Evolutionary conservation across 2,888 invertebrate genomes (phyloP).

Genomic region (Sinotaia quadrata): DNA sequence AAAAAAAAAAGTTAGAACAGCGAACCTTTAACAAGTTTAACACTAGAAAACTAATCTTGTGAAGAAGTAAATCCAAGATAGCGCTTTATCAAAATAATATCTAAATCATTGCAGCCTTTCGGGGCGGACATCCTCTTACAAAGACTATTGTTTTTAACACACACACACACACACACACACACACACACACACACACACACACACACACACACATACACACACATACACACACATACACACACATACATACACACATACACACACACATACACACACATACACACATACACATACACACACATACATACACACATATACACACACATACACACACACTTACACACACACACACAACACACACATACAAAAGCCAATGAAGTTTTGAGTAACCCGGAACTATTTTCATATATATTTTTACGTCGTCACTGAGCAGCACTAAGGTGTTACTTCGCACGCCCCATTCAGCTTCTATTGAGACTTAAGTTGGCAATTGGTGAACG

Average conservation of each 20-base stretch:
- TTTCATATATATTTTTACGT: too few relatives aligned
- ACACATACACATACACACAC: neutral
- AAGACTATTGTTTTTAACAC: too few relatives aligned
- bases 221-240: neutral
- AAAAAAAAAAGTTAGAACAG: too few relatives aligned
- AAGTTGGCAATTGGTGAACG: too few relatives aligned
- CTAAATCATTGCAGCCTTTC: neutral
- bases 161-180: neutral
- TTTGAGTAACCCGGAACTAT: too few relatives aligned
- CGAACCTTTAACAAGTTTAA: too few relatives aligned
- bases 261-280: conserved; percentile 8
- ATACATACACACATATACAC: conserved; percentile 3
- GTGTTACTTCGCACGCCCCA: too few relatives aligned
- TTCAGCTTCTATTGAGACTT: too few relatives aligned
- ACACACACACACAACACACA: conserved; percentile 8
- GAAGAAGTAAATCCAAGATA: too few relatives aligned
- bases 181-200: conserved; percentile 2
- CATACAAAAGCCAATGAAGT: too few relatives aligned
- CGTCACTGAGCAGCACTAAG: too few relatives aligned
- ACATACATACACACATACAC: conserved; percentile 11
- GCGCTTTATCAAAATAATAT: neutral
- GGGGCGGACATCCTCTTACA: neutral
- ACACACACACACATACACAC: conserved; percentile 1
- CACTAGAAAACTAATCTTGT: too few relatives aligned
- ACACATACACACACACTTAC: conserved; percentile 7